Evolutionary conservation across 2,113 vertebrate species (phyloP), one percentile per base, ranked within the genome.

Genomic region (Thalassarche chlororhynchos): DNA sequence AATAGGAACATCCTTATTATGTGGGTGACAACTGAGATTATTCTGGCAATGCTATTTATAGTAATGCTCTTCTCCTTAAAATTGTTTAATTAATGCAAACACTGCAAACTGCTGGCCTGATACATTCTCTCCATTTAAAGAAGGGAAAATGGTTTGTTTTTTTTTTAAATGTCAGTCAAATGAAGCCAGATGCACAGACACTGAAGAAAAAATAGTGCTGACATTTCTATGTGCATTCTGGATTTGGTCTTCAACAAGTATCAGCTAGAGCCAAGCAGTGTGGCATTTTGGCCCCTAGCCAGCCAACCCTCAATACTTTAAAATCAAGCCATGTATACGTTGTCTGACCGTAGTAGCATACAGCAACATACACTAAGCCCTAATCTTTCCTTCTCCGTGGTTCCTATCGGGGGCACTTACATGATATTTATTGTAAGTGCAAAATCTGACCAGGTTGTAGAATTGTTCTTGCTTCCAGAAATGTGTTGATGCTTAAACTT

Each of bases 1-100:
- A 94, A 92, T 81, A 95, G 47, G 57, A 84, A 94, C 49, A 65
- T 92, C 47, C 36, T 93, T 64, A 82, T 95, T 96, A 80, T 61
- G 62, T 87, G 87, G 36, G 66, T 93, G 78, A 93, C 84, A 96
- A 88, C 51, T 70, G 70, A 93, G 80, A 84, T 79, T 88, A 82
- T 89, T 96, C 91, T 17, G 24, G 84, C 44, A 87, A 29, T 70
- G 58, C 49, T 97, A 79, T 97, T 96, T 93, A 85, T 91, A 93
- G 91, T 58, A 89, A 82, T 84, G 17, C 36, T 90, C 40, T 60
- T 66, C 38, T 87, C 17, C 36, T 85, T 85, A 95, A 89, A 92
- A 74, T 70, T 57, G 42, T 79, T 90, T 79, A 88, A 94, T 94
- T 95, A 88, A 71, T 1, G 14, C 75, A 93, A 96, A 79, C 49